A percentile compares a stretch with the other conserved stretches of the same genome.
These are phyloP conservation scores for Heliconius aoede DNA, from an alignment of 2,888 invertebrate species.

Conservation along the genomic window DNA sequence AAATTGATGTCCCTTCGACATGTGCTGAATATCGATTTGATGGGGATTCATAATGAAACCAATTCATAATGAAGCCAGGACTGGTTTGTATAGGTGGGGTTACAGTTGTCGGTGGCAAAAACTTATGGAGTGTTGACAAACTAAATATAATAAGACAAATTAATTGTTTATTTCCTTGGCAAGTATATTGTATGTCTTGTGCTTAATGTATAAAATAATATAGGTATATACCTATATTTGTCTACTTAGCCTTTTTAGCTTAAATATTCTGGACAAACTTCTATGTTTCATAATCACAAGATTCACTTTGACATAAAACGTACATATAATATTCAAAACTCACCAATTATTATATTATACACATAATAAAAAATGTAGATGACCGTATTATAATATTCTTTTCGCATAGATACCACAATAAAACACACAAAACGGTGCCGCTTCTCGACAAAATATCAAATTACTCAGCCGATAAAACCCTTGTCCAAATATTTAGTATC, in stretches of 20 bases:
- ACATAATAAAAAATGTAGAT: conserved; percentile 4
- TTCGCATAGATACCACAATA: conserved; percentile 78
- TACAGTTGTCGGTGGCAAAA: conserved; percentile 19
- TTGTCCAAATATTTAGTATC: conserved; percentile 82
- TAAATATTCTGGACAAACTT: background rate
- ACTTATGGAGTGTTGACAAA: background rate
- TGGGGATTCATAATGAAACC: conserved; percentile 25
- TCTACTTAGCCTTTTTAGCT: background rate
- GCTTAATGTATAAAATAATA: background rate
- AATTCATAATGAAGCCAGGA: conserved; percentile 15
- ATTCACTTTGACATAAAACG: no score
- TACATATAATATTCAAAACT: background rate
- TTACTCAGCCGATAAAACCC: conserved; percentile 78
- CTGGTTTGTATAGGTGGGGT: conserved; percentile 8
- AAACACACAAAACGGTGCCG: conserved; percentile 71
- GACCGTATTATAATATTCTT: conserved; percentile 40
- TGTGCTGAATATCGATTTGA: conserved; percentile 38
- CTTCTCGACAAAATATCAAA: conserved; percentile 76
- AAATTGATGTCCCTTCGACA: conserved; percentile 44
- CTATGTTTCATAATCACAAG: no score
- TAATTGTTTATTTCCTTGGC: background rate
- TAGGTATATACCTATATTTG: background rate
- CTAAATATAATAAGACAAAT: conserved; percentile 1
- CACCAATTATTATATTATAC: background rate
- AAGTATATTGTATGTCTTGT: background rate